Percentiles rank a stretch among this genome's conserved stretches.
phyloP scores from a whole-genome alignment of 2,888 invertebrate species.

The Drosophila prostipennis region DNA sequence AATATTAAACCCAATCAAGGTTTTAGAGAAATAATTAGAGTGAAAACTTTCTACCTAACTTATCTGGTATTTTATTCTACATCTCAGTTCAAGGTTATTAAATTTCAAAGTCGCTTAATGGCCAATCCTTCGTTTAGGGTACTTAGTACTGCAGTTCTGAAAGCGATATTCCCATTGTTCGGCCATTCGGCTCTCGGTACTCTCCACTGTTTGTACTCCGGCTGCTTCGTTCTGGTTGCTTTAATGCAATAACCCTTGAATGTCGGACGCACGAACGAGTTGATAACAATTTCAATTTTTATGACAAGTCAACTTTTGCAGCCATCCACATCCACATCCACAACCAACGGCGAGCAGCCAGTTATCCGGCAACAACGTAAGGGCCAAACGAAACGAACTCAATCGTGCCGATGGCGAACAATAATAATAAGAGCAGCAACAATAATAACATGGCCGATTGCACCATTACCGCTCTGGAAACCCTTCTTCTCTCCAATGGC shows the following conservation, averaged over 20 bases:
- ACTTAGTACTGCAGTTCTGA: constrained; percentile 7
- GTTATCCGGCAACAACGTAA: constrained; percentile 39
- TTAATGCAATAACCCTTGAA: constrained; percentile 79
- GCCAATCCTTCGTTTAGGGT: not conserved
- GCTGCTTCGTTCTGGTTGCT: constrained; percentile 31
- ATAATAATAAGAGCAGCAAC: constrained; percentile 42
- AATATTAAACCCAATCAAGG: too few species aligned
- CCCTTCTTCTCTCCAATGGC: constrained; percentile 22
- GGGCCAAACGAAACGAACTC: constrained; percentile 59
- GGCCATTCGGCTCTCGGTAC: not conserved
- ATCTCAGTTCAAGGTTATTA: too few species aligned
- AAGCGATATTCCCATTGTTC: constrained; percentile 3
- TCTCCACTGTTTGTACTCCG: constrained; percentile 4
- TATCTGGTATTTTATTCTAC: too few species aligned
- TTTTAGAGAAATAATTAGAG: too few species aligned
- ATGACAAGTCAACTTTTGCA: constrained; percentile 74
- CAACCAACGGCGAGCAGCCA: constrained; percentile 24
- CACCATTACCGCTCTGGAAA: constrained; percentile 61
- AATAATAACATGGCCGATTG: constrained; percentile 75
- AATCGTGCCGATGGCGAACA: constrained; percentile 37
- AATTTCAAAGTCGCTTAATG: not conserved
- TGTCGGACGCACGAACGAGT: constrained; percentile 77
- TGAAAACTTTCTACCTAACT: too few species aligned
- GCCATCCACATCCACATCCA: constrained; percentile 5
- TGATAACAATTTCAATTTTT: constrained; percentile 81